phyloP scores from a whole-genome alignment of 2,797 vertebrate species.

The Pseudomugil tenellus region DNA sequence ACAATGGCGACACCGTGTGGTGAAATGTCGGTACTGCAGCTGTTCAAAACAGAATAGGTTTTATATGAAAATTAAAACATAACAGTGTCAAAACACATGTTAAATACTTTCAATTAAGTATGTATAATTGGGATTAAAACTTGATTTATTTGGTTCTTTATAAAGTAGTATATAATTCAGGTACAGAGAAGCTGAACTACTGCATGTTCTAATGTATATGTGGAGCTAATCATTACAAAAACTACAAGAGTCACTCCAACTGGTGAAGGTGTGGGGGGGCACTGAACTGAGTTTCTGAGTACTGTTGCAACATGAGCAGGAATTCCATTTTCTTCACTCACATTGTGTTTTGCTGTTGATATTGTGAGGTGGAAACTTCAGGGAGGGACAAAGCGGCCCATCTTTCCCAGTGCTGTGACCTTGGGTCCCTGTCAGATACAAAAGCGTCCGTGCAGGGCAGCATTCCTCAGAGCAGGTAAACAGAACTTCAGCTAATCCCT shows the following conservation, averaged over 20 bases:
- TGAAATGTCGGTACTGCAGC: neutral
- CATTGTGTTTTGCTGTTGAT: constrained; percentile 85
- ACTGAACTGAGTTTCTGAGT: constrained; percentile 65
- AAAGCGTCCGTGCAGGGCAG: constrained; percentile 77
- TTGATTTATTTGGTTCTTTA: neutral
- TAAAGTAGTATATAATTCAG: neutral
- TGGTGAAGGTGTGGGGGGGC: constrained; percentile 38
- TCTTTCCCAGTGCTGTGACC: constrained; percentile 79
- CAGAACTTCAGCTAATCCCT: constrained; percentile 82
- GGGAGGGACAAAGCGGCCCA: constrained; percentile 76
- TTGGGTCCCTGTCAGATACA: constrained; percentile 83
- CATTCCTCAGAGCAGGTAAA: constrained; percentile 87
- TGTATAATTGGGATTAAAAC: fast-evolving
- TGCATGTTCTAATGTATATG: neutral
- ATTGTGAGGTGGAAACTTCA: constrained; percentile 80
- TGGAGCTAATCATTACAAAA: neutral
- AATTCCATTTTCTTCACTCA: constrained; percentile 81
- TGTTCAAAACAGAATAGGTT: neutral
- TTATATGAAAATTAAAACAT: neutral
- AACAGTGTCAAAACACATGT: neutral
- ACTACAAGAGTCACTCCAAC: constrained; percentile 11
- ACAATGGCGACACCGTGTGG: constrained; percentile 72
- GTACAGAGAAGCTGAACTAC: neutral
- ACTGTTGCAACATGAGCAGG: constrained; percentile 84
- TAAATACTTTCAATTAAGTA: neutral